Percentiles rank a stretch among this genome's conserved stretches.
phyloP scores from a whole-genome alignment of 2,113 vertebrate genomes.

The Bufo gargarizans region DNA sequence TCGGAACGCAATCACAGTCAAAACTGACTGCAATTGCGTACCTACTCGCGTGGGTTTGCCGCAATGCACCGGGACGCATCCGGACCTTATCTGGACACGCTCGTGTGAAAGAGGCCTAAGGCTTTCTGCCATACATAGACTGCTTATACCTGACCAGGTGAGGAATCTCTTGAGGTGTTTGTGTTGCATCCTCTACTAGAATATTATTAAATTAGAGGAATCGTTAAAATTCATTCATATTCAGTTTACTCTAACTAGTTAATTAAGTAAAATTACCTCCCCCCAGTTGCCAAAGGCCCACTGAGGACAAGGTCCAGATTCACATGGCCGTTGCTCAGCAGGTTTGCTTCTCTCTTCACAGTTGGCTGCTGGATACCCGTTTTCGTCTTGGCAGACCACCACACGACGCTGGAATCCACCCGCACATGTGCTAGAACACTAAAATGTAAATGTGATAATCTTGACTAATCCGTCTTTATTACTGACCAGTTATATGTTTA shows the following conservation, averaged over 20 bases:
- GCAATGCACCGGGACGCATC: too few species aligned
- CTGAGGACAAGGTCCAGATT: slow-evolving; percentile 93
- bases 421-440: slow-evolving; percentile 97
- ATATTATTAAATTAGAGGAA: not conserved
- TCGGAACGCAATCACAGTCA: too few species aligned
- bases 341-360: slow-evolving; percentile 89
- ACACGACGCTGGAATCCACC: slow-evolving; percentile 96
- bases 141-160: not conserved
- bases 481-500: not conserved
- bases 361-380: slow-evolving; percentile 85
- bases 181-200: not conserved
- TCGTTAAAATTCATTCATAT: not conserved
- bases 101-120: too few species aligned
- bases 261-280: slow-evolving; percentile 69
- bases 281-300: slow-evolving; percentile 92
- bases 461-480: not conserved
- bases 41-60: too few species aligned
- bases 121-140: not conserved
- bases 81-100: too few species aligned
- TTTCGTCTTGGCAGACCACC: slow-evolving; percentile 97
- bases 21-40: too few species aligned
- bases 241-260: not conserved
- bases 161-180: not conserved
- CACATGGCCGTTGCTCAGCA: slow-evolving; percentile 88
- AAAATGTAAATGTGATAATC: not conserved